Conservation (phyloP, 2,888 invertebrate species). For the Zaprionus obscuricornis region DNA sequence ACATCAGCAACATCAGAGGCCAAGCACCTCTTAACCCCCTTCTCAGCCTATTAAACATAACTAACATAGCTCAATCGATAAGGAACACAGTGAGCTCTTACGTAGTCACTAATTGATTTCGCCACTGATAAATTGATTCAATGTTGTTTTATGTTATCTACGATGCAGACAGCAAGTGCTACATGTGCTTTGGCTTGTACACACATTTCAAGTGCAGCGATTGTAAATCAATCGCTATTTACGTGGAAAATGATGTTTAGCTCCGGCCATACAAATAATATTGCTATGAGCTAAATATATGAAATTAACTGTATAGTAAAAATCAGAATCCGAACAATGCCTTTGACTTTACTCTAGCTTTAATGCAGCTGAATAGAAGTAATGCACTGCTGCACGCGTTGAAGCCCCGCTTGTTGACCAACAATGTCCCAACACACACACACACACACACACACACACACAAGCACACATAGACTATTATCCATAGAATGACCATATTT, state of each 20-base stretch:
- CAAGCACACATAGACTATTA: slow-evolving; percentile 4
- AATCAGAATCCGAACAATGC: slow-evolving; percentile 14
- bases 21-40: not conserved
- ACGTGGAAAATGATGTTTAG: slow-evolving; percentile 49
- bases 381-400: slow-evolving; percentile 46
- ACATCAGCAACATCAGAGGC: no score
- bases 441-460: slow-evolving; percentile 11
- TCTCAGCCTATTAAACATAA: not conserved
- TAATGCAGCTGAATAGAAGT: slow-evolving; percentile 35
- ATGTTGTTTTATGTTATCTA: slow-evolving; percentile 43
- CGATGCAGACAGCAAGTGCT: slow-evolving; percentile 17
- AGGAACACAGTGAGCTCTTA: slow-evolving; percentile 46
- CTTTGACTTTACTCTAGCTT: slow-evolving; percentile 6
- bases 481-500: slow-evolving; percentile 43
- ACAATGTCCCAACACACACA: slow-evolving; percentile 4
- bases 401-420: slow-evolving; percentile 54
- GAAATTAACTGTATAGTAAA: slow-evolving; percentile 9
- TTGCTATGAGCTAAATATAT: slow-evolving; percentile 21
- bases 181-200: slow-evolving; percentile 50
- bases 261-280: slow-evolving; percentile 60
- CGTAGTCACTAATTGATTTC: slow-evolving; percentile 74
- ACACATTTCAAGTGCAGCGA: slow-evolving; percentile 30
- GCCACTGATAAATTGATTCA: slow-evolving; percentile 68
- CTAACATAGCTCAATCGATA: slow-evolving; percentile 48
- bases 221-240: slow-evolving; percentile 67